phyloP scores from a whole-genome alignment of 2,113 vertebrate species.

The Dipodomys stephensi region DNA sequence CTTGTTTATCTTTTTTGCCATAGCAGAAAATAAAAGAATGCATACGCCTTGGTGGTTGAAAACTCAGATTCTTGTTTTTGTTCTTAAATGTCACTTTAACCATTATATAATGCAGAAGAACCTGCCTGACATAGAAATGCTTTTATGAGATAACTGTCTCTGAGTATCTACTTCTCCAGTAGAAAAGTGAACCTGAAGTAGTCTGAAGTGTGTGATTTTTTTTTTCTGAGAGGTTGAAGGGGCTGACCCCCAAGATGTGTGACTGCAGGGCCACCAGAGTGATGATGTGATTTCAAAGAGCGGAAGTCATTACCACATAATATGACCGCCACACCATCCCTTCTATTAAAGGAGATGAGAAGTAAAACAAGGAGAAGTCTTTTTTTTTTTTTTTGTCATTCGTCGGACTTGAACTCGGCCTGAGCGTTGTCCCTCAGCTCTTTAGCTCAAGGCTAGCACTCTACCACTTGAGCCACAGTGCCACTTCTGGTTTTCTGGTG shows the following conservation, averaged over 20 bases:
- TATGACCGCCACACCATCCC: background rate
- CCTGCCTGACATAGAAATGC: background rate
- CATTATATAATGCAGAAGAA: background rate
- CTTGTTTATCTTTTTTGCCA: constrained; percentile 19
- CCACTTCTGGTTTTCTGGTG: no score
- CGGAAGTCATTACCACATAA: background rate
- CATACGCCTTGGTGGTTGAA: background rate
- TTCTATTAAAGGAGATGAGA: background rate
- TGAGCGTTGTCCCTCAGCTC: no score
- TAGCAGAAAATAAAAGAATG: constrained; percentile 65
- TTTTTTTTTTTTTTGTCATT: background rate
- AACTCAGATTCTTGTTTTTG: constrained; percentile 12
- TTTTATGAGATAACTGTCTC: background rate
- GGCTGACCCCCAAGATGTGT: background rate
- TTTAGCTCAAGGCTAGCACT: no score
- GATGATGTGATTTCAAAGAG: background rate
- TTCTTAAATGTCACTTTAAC: background rate
- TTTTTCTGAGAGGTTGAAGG: background rate
- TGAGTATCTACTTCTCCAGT: background rate
- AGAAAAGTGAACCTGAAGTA: background rate
- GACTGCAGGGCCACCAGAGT: background rate
- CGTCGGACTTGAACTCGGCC: no score
- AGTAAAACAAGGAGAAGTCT: background rate
- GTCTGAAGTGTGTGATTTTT: background rate
- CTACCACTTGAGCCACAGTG: no score